Evolutionary conservation across 2,113 vertebrate species (phyloP).

Genomic region (Pleuronectes platessa): DNA sequence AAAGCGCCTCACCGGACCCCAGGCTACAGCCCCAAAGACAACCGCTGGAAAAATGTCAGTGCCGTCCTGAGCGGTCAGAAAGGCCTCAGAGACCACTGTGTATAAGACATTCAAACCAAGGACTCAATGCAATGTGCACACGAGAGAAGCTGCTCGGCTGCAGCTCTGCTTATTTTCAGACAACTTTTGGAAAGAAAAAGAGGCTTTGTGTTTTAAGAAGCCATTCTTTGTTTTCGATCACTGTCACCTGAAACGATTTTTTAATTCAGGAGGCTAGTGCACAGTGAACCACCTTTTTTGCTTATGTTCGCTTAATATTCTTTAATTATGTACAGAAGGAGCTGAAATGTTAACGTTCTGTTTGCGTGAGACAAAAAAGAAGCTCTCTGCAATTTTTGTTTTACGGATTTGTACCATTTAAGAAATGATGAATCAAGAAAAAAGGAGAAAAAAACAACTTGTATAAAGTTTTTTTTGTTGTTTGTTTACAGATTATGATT

Average conservation of each 20-base stretch:
- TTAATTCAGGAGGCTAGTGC: constrained; percentile 52
- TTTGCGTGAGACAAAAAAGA: constrained; percentile 72
- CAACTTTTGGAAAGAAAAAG: constrained; percentile 60
- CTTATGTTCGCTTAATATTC: constrained; percentile 75
- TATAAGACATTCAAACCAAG: constrained; percentile 57
- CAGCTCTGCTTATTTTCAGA: constrained; percentile 64
- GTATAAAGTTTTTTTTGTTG: constrained; percentile 78
- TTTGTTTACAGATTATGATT: constrained; percentile 85
- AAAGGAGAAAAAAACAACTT: constrained; percentile 60
- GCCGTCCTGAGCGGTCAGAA: constrained; percentile 76
- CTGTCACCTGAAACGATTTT: constrained; percentile 64
- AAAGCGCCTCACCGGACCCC: constrained; percentile 88
- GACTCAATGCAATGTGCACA: constrained; percentile 54
- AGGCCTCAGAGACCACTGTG: constrained; percentile 86
- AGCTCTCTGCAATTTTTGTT: constrained; percentile 75
- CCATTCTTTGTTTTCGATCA: constrained; percentile 68
- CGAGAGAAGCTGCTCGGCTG: constrained; percentile 58
- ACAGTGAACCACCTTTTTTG: constrained; percentile 65
- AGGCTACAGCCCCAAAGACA: constrained; percentile 91
- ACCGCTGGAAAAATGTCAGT: constrained; percentile 89
- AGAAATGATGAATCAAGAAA: constrained; percentile 46
- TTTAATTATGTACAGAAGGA: constrained; percentile 86
- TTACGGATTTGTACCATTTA: constrained; percentile 76
- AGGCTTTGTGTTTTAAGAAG: constrained; percentile 72
- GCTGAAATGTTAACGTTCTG: constrained; percentile 63